phyloP scores from a whole-genome alignment of 2,797 vertebrate species.

The Loriculus beryllinus region DNA sequence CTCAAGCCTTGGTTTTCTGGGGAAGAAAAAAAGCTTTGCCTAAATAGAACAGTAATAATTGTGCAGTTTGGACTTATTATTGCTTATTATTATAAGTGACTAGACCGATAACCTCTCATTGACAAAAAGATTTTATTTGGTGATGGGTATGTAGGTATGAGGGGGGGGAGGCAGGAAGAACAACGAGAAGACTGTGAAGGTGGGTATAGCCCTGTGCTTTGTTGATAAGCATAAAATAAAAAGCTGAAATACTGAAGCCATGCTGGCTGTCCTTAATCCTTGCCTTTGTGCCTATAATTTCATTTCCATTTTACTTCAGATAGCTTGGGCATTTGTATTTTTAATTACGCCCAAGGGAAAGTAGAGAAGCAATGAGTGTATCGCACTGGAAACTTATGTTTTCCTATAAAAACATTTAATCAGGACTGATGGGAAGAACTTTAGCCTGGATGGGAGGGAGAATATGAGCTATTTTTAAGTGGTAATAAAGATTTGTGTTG shows the following conservation, averaged over 20 bases:
- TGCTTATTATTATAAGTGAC: background rate
- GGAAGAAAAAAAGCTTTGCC: too few species aligned
- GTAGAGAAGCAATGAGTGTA: background rate
- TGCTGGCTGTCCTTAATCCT: background rate
- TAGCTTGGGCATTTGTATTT: background rate
- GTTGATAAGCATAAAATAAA: background rate
- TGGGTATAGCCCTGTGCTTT: background rate
- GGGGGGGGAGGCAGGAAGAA: background rate
- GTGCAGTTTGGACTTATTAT: background rate
- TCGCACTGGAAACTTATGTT: background rate
- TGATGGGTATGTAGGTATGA: background rate
- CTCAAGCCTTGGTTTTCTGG: background rate
- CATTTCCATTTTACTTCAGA: background rate
- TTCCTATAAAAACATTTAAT: background rate
- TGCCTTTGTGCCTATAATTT: background rate
- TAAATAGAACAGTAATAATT: background rate
- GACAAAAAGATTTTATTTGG: background rate
- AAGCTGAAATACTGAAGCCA: background rate
- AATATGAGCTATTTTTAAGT: slow-evolving; percentile 3
- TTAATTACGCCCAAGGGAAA: background rate
- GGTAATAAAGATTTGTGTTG: background rate
- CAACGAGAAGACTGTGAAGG: background rate
- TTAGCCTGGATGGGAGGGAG: background rate
- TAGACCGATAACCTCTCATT: background rate
- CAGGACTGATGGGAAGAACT: background rate